phyloP scores from a whole-genome alignment of 2,888 invertebrate species.

The Eristalis pertinax region DNA sequence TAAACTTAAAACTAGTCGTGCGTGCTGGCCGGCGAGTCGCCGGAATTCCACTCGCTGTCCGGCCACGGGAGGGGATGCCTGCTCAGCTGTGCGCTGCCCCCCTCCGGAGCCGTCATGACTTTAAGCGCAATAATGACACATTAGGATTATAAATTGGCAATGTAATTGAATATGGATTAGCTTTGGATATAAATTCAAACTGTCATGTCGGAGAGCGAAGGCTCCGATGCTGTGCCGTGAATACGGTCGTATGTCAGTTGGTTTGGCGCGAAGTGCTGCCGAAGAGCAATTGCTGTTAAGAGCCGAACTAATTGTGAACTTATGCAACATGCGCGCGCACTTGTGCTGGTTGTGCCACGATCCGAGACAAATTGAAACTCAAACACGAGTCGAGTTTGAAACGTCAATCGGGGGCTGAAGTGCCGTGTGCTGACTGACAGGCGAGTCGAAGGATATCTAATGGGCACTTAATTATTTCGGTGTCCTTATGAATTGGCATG shows the following conservation, averaged over 20 bases:
- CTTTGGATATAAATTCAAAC: conserved; percentile 57
- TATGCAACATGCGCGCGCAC: conserved; percentile 54
- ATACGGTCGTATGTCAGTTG: neutral
- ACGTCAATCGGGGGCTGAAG: conserved; percentile 32
- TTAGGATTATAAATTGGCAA: conserved; percentile 71
- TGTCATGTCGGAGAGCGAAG: conserved; percentile 53
- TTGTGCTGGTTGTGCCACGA: conserved; percentile 9
- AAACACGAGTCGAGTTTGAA: conserved; percentile 15
- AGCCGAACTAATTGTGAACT: conserved; percentile 60
- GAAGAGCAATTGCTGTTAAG: conserved; percentile 19
- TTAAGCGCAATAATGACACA: conserved; percentile 70
- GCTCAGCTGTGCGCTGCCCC: conserved; percentile 7
- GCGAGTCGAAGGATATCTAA: conserved; percentile 25
- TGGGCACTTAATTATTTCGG: conserved; percentile 18
- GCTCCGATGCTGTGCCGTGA: neutral
- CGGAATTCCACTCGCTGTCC: conserved; percentile 34
- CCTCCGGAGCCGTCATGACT: conserved; percentile 53
- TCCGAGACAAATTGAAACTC: conserved; percentile 55
- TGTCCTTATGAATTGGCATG: conserved; percentile 22
- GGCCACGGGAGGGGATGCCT: neutral
- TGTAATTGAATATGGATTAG: conserved; percentile 71
- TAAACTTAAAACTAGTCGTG: conserved; percentile 4
- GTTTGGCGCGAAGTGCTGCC: neutral
- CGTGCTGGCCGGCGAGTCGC: conserved; percentile 23
- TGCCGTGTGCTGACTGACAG: neutral